Base-by-base conservation (phyloP, 2,113 vertebrate genomes). In the Cyrtonyx montezumae region DNA sequence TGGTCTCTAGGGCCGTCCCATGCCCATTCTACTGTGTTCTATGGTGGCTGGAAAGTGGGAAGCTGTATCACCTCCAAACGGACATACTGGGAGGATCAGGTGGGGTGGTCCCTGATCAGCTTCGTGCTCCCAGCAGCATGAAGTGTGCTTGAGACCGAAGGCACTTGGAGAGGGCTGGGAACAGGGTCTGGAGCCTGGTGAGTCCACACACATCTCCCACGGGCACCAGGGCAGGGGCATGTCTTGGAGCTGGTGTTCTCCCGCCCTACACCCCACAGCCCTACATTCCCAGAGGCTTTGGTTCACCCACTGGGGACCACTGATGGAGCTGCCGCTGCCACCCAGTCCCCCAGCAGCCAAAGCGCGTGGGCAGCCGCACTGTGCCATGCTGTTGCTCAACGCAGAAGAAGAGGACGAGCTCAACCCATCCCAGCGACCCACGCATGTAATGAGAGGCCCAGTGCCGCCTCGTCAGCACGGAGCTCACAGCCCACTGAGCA, bases 381-480 rank as follows among this genome's bases (percentile, higher is more conserved):
- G 0, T 17, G 77, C 73, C 91, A 75, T 59, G 75, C 1, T 4
- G 69, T 95, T 95, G 88, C 96, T 93, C 90, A 95, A 93, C 0
- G 0, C 69, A 5, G 56, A 6, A 5, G 80, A 93, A 86, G 74
- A 93, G 80, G 91, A 59, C 6, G 4, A 94, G 90, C 86, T 59
- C 85, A 68, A 65, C 91, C 93, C 0, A 13, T 93, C 88, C 90
- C 1, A 1, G 1, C 32, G 0, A 87, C 96, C 95, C 88, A 92
- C 84, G 1, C 95, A 34, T 22, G 42, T 94, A 94, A 96, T 95
- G 86, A 96, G 86, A 96, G 40, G 88, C 92, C 49, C 65, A 36
- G 46, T 0, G 0, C 22, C 16, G 80, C 93, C 92, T 90, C 37
- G 73, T 95, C 95, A 93, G 93, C 95, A 93, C 55, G 53, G 82